Conservation (phyloP, 1,140 invertebrate species). For the Drosophila sp. region DNA sequence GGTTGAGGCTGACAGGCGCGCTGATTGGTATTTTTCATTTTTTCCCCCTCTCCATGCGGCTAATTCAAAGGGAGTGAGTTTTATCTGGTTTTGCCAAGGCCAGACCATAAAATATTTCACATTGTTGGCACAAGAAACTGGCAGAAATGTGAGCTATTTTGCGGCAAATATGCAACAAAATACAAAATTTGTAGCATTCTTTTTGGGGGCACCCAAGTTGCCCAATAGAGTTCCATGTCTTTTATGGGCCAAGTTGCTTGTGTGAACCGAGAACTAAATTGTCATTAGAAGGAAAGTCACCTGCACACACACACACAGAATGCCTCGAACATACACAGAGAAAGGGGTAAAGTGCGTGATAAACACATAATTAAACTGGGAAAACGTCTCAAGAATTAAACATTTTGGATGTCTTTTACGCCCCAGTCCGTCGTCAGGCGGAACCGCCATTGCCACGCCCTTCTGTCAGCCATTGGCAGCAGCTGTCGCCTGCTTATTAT, state of each 20-base stretch:
- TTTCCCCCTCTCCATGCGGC: slow-evolving; percentile 15
- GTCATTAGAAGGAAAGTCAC: slow-evolving; percentile 33
- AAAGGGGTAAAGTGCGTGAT: slow-evolving; percentile 51
- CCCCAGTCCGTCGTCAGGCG: slow-evolving; percentile 58
- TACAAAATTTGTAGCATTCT: slow-evolving; percentile 68
- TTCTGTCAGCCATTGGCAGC: slow-evolving; percentile 66
- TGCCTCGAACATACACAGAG: slow-evolving; percentile 1
- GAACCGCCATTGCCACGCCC: slow-evolving; percentile 43
- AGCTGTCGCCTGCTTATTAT: slow-evolving; percentile 76
- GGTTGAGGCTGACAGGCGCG: slow-evolving; percentile 74
- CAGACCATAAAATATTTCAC: slow-evolving; percentile 76
- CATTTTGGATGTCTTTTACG: slow-evolving; percentile 63
- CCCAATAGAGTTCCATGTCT: background rate
- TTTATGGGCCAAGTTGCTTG: background rate
- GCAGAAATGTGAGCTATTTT: slow-evolving; percentile 70
- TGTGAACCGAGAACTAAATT: slow-evolving; percentile 9
- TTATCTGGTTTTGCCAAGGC: slow-evolving; percentile 42
- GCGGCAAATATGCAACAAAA: slow-evolving; percentile 67
- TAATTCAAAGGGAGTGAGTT: background rate
- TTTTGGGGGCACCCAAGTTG: slow-evolving; percentile 14
- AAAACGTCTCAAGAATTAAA: slow-evolving; percentile 77
- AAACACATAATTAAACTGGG: slow-evolving; percentile 79
- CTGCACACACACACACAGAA: slow-evolving; percentile 33
- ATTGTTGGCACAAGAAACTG: slow-evolving; percentile 64
- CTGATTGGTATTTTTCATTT: slow-evolving; percentile 76